Evolutionary conservation across 1,140 invertebrate genomes (phyloP).

Genomic region (Hyles euphorbiae): DNA sequence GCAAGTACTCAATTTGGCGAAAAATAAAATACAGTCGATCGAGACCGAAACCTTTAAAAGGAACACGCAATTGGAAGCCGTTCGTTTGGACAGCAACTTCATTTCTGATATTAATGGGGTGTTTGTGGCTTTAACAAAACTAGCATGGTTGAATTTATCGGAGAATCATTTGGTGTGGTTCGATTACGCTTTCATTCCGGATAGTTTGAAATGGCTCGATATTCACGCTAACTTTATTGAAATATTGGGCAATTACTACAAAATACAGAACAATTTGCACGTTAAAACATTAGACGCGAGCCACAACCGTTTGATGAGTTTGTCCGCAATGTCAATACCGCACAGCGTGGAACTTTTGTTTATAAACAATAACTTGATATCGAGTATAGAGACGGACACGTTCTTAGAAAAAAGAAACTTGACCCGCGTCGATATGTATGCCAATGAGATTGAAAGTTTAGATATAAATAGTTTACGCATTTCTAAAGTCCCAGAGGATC

Average conservation of each 20-base stretch:
- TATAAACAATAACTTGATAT: conserved; percentile 89
- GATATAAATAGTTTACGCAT: conserved; percentile 86
- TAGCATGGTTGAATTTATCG: conserved; percentile 89
- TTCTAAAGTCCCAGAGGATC: conserved; percentile 77
- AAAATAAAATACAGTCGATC: conserved; percentile 86
- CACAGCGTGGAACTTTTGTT: conserved; percentile 87
- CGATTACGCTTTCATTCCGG: conserved; percentile 87
- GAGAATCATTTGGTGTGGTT: conserved; percentile 89
- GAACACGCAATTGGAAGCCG: conserved; percentile 85
- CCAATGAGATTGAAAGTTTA: conserved; percentile 87
- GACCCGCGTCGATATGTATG: conserved; percentile 88
- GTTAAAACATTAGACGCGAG: conserved; percentile 86
- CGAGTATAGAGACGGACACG: conserved; percentile 84
- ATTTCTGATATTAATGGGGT: conserved; percentile 86
- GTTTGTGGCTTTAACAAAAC: conserved; percentile 83
- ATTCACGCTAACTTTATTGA: conserved; percentile 87
- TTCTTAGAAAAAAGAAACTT: conserved; percentile 88
- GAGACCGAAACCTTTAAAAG: conserved; percentile 85
- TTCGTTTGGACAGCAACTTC: conserved; percentile 87
- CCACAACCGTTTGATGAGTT: conserved; percentile 84
- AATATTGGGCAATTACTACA: conserved; percentile 84
- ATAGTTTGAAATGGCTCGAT: conserved; percentile 87
- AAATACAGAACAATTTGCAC: conserved; percentile 77
- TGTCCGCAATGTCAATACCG: conserved; percentile 83
- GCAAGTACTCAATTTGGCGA: conserved; percentile 87